Percentiles rank a stretch among this genome's conserved stretches.
These are phyloP conservation scores for Anser brachyrhynchus DNA, from an alignment of 2,113 vertebrate species.

Conservation along the genomic window DNA sequence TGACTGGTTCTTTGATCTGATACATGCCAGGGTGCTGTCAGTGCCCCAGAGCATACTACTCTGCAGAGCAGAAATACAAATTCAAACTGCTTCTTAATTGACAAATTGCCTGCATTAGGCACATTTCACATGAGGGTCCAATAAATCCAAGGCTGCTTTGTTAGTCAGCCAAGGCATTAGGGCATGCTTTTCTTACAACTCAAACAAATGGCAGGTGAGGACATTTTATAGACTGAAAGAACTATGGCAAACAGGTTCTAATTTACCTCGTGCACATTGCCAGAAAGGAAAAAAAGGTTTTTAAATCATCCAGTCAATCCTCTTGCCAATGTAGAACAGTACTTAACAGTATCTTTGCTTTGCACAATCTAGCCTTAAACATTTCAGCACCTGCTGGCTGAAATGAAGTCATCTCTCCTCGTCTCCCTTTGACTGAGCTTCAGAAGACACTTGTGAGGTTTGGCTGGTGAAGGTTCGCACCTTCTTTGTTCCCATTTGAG, in stretches of 20 bases:
- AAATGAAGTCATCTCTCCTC: not conserved
- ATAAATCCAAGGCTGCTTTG: slow-evolving; percentile 51
- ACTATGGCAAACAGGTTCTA: slow-evolving; percentile 21
- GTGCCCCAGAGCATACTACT: not conserved
- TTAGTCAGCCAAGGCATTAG: slow-evolving; percentile 50
- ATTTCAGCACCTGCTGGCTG: not conserved
- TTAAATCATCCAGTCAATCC: slow-evolving; percentile 53
- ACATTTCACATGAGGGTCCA: slow-evolving; percentile 32
- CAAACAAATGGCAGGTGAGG: slow-evolving; percentile 55
- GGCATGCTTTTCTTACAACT: slow-evolving; percentile 28
- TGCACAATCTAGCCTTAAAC: slow-evolving; percentile 6
- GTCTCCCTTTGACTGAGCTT: not conserved
- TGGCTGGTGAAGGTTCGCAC: not conserved
- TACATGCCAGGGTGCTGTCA: not conserved
- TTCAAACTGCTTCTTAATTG: slow-evolving; percentile 41
- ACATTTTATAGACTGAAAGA: slow-evolving; percentile 53
- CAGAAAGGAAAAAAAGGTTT: slow-evolving; percentile 59
- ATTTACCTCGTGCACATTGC: slow-evolving; percentile 29
- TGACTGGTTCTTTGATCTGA: not conserved
- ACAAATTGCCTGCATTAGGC: slow-evolving; percentile 49
- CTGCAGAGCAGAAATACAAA: slow-evolving; percentile 10
- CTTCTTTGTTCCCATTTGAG: not conserved
- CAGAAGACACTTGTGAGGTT: not conserved
- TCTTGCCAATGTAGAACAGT: slow-evolving; percentile 26
- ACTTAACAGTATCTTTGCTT: slow-evolving; percentile 24